These are phyloP conservation scores for Gila orcuttii DNA, from an alignment of 2,113 vertebrate genomes.

Conservation along the genomic window DNA sequence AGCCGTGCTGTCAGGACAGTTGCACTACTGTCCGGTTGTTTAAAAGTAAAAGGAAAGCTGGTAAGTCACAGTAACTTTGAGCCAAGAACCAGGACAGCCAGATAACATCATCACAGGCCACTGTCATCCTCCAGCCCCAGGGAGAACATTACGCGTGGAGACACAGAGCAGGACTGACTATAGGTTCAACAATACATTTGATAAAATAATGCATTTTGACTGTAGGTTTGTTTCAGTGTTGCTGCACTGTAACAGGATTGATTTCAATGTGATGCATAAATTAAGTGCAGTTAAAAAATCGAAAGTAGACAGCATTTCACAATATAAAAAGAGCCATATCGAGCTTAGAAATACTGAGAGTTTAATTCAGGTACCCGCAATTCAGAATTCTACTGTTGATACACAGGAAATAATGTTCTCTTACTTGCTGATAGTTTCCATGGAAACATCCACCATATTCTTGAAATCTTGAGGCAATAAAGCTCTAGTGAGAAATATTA, in stretches of 20 bases:
- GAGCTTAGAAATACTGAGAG: neutral
- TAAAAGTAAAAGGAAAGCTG: conserved; percentile 24
- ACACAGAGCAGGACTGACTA: neutral
- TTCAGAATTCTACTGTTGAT: conserved; percentile 5
- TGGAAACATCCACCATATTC: conserved; percentile 40
- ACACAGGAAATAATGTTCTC: neutral
- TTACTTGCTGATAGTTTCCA: conserved; percentile 48
- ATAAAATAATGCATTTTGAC: neutral
- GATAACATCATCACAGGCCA: conserved; percentile 43
- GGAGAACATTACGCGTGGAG: conserved; percentile 6
- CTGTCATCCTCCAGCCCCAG: conserved; percentile 33
- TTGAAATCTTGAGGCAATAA: conserved; percentile 33
- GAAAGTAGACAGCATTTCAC: neutral
- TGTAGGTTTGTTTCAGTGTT: neutral
- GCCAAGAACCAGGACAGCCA: conserved; percentile 5
- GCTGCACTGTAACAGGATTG: neutral
- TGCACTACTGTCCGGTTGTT: conserved; percentile 42
- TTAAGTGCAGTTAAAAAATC: neutral
- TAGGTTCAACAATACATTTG: neutral
- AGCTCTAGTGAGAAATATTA: conserved; percentile 20
- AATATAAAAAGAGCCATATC: neutral
- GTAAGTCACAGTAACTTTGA: neutral
- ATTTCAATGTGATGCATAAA: neutral
- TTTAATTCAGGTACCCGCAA: neutral
- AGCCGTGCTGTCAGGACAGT: conserved; percentile 39